Conservation (phyloP, 2,888 invertebrate species). For the Megastigmus dorsalis region DNA sequence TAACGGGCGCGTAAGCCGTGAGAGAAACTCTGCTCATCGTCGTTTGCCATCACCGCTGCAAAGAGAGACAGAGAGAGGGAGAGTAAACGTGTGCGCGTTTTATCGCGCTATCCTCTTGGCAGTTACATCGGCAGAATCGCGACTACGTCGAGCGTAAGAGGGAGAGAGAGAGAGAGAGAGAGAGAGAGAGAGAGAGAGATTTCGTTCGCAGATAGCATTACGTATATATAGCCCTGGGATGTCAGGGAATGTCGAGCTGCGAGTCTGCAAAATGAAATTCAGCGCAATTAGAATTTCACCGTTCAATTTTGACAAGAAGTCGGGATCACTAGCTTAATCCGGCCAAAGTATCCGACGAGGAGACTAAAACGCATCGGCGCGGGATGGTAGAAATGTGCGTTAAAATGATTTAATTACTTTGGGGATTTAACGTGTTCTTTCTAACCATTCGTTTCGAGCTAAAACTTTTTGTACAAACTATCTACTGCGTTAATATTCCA, state of each 20-base stretch:
- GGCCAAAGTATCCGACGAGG: no score
- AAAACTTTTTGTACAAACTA: no score
- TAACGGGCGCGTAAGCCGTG: slow-evolving; percentile 65
- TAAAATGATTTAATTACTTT: slow-evolving; percentile 8
- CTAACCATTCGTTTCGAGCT: no score
- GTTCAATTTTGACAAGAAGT: slow-evolving; percentile 25
- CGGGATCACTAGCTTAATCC: not conserved
- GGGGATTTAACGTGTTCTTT: no score
- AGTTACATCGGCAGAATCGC: slow-evolving; percentile 36
- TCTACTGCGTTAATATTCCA: no score
- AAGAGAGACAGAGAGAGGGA: not conserved
- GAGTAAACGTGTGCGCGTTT: no score
- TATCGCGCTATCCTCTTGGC: slow-evolving; percentile 37
- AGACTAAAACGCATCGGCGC: no score
- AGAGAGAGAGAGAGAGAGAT: slow-evolving; percentile 13
- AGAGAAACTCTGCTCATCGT: not conserved
- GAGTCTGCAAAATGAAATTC: slow-evolving; percentile 28
- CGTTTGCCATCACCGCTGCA: no score
- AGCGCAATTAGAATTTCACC: slow-evolving; percentile 30
- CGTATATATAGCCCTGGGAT: not conserved
- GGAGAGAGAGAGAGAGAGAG: not conserved
- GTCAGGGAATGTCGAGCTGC: not conserved
- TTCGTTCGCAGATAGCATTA: slow-evolving; percentile 4
- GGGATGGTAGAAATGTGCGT: not conserved
- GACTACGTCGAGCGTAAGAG: not conserved